Percentiles rank a stretch among this genome's conserved stretches.
phyloP scores from a whole-genome alignment of 1,140 invertebrate genomes.

The Reticulitermes speratus region DNA sequence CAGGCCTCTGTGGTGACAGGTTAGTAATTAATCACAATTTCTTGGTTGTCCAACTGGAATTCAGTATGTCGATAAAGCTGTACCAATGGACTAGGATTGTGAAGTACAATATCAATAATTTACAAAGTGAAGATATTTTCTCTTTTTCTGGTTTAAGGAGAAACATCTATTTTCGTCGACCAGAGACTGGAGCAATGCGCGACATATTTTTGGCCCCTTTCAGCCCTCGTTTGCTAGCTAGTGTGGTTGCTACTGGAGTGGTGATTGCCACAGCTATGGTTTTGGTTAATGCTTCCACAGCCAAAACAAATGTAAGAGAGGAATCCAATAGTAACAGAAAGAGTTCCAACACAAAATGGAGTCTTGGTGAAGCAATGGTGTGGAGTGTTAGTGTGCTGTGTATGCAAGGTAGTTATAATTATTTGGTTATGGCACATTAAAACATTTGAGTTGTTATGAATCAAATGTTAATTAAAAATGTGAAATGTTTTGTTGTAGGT shows the following conservation, averaged over 20 bases:
- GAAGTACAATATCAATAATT: too few species aligned
- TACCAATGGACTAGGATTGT: too few species aligned
- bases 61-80: too few species aligned
- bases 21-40: too few species aligned
- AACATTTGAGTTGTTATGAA: too few species aligned
- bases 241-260: slow-evolving; percentile 53
- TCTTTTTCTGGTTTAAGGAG: slow-evolving; percentile 38
- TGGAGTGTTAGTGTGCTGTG: slow-evolving; percentile 62
- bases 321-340: slow-evolving; percentile 42
- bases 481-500: slow-evolving; percentile 45
- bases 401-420: slow-evolving; percentile 55
- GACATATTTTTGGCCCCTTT: slow-evolving; percentile 65
- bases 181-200: slow-evolving; percentile 57
- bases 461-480: too few species aligned
- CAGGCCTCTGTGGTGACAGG: too few species aligned
- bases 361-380: slow-evolving; percentile 54
- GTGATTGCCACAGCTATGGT: slow-evolving; percentile 52
- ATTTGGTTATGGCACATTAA: neutral
- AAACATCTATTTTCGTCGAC: slow-evolving; percentile 62
- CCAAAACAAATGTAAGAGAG: slow-evolving; percentile 40
- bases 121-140: too few species aligned
- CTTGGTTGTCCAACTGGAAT: too few species aligned
- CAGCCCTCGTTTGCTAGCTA: slow-evolving; percentile 52
- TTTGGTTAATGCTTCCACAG: slow-evolving; percentile 44
- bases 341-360: slow-evolving; percentile 44